Base-by-base conservation (phyloP, 1,140 invertebrate genomes). In the Atta colombica region DNA sequence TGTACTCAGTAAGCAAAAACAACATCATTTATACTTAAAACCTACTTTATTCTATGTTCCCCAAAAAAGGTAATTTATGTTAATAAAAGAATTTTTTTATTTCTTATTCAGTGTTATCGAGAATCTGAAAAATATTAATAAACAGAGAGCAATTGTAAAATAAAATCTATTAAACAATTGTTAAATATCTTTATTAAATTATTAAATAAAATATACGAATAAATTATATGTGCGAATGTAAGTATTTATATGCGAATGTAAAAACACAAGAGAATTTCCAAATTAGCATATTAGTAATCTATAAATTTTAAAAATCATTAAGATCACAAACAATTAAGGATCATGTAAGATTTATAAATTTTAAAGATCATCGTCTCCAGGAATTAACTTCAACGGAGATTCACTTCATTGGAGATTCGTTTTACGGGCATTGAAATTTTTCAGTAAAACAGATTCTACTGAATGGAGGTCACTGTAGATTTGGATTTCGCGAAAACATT, bases 371-470 rank as follows among this genome's bases (percentile, higher is more conserved):
- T 45, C 72, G 31, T 18, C 60, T 84, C 18, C 8, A 35, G 18
- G 39, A 21, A 39, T n/a, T 61, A 75, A 84, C 14, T 51, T 25
- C n/a, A 25, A 21, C 8, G 55, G n/a, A 75, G 39, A 84, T 75
- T 84, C 55, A 51, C 39, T 84, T 84, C 45, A 63, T 84, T 69
- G 18, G 14, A 82, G 45, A 82, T 82, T 49, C 55, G 18, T 39
- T 74, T 82, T 82, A 82, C 25, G 55, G 35, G n/a, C 14, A 55
- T 74, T 84, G 80, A 84, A 84, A 84, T 84, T 74, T 84, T 84
- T 75, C 55, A 39, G 63, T 84, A 84, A 84, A 84, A 35, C 28
- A 82, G 39, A 82, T 82, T 25, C 18, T 12, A 5, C 10, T 18
- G 58, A 74, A 61, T 49, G 18, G 39, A 61, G 55, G 35, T 72